Percentiles rank a stretch among this genome's conserved stretches.
These are phyloP conservation scores for Ceratina australensis DNA, from an alignment of 1,140 invertebrate genomes.

Conservation along the genomic window DNA sequence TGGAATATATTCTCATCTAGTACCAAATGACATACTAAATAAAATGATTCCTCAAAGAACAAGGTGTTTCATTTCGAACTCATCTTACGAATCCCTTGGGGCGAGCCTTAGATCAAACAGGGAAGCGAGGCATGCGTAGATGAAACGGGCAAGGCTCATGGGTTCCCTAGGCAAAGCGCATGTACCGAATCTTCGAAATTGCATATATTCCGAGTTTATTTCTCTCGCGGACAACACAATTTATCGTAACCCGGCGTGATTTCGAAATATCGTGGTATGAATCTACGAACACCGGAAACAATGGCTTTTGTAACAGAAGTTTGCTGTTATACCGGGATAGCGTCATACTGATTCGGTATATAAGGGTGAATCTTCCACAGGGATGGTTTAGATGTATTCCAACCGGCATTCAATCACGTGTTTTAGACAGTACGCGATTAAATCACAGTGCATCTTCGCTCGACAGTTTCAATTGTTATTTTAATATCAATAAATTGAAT, in stretches of 20 bases:
- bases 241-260: not conserved
- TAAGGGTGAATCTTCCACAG: constrained; percentile 63
- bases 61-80: too few relatives aligned
- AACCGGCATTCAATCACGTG: constrained; percentile 25
- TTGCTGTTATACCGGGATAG: not conserved
- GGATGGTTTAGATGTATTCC: constrained; percentile 59
- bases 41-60: not conserved
- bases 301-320: not conserved
- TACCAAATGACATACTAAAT: not conserved
- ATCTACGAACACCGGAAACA: not conserved
- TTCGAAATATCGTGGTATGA: too few relatives aligned
- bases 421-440: not conserved
- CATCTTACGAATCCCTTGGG: not conserved
- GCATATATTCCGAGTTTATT: constrained; percentile 26
- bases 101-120: not conserved
- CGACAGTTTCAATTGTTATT: not conserved
- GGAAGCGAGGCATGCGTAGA: constrained; percentile 34
- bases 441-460: not conserved
- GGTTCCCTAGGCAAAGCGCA: constrained; percentile 12
- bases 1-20: constrained; percentile 67
- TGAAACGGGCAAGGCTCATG: not conserved
- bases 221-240: not conserved
- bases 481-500: not conserved
- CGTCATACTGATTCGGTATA: constrained; percentile 58
- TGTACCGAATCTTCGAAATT: constrained; percentile 46